Base-by-base conservation (phyloP, 2,113 vertebrate species). In the Pedetes capensis region DNA sequence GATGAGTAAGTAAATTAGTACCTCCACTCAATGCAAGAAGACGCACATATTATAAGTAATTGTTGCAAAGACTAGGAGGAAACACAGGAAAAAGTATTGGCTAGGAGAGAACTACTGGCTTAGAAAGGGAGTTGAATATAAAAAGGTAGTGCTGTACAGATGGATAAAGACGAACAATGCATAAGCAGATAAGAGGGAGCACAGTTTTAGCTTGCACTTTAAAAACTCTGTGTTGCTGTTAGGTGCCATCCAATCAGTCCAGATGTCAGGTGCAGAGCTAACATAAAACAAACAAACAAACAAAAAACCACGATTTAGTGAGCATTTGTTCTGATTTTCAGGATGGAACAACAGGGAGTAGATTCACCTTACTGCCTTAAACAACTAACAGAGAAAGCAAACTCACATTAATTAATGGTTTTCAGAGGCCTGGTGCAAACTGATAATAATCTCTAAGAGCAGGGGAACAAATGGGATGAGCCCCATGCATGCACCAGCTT, bases 1-100 rank as follows among this genome's bases (percentile, higher is more conserved):
- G 42, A 49, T 63, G 51, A 55, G 29, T 96, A 91, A 95, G 55
- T 96, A 94, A 95, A 88, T 90, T 86, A 96, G 89, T 91, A 57
- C 18, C 80, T 78, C 42, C 27, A 66, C 37, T 89, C 63, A 88
- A 57, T 78, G 87, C 37, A 94, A 94, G 87, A 91, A 95, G 94
- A 86, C 63, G 63, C 10, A 96, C 85, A 91, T 94, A 94, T 68
- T 81, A 94, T 93, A 96, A 91, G 80, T 42, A 96, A 89, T 74
- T 93, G 27, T 87, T 74, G 57, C 44, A 91, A 91, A 94, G 61
- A 81, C 68, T 66, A 91, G 39, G 13, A 71, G 27, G 39, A 95
- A 87, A 83, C 37, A 44, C 11, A 83, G 71, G 55, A 86, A 96
- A 96, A 72, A 49, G 75, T 68, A 53, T 76, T 92, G 32, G n/a